Evolutionary conservation across 2,797 vertebrate species (phyloP).

Genomic region (Propithecus deckenii): DNA sequence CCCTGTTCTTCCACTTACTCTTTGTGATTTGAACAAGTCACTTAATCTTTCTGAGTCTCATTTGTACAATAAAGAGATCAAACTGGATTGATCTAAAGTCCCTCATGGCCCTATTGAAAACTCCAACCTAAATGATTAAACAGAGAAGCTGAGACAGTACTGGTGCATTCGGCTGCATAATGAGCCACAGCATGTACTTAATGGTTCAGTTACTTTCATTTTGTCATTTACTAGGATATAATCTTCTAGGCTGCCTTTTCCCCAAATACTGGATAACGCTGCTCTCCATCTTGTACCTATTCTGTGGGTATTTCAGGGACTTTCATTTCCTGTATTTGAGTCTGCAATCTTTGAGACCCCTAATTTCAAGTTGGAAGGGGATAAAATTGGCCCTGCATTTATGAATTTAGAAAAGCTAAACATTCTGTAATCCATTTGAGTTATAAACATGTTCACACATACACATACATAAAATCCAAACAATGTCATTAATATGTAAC

Average conservation of each 20-base stretch:
- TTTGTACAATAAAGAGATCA: constrained; percentile 6
- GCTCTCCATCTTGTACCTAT: constrained; percentile 56
- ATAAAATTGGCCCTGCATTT: constrained; percentile 17
- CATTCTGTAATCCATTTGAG: constrained; percentile 6
- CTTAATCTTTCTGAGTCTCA: not conserved
- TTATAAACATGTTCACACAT: constrained; percentile 24
- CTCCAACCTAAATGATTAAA: constrained; percentile 8
- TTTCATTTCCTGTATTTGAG: constrained; percentile 68
- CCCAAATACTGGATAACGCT: constrained; percentile 44
- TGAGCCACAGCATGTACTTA: not conserved
- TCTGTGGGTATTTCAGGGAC: constrained; percentile 46
- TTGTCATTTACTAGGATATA: constrained; percentile 37
- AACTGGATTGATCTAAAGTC: not conserved
- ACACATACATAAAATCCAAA: constrained; percentile 13
- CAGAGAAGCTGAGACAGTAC: not conserved
- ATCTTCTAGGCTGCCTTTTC: constrained; percentile 33
- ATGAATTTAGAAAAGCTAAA: constrained; percentile 8
- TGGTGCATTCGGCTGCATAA: not conserved
- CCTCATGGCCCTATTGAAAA: not conserved
- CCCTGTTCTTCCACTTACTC: not conserved
- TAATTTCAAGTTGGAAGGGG: constrained; percentile 57
- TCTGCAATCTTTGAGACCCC: constrained; percentile 47
- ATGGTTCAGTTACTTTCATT: constrained; percentile 18
- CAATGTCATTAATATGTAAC: not conserved
- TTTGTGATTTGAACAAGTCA: not conserved